phyloP scores from a whole-genome alignment of 2,888 invertebrate genomes.

The Leptura quadrifasciata region DNA sequence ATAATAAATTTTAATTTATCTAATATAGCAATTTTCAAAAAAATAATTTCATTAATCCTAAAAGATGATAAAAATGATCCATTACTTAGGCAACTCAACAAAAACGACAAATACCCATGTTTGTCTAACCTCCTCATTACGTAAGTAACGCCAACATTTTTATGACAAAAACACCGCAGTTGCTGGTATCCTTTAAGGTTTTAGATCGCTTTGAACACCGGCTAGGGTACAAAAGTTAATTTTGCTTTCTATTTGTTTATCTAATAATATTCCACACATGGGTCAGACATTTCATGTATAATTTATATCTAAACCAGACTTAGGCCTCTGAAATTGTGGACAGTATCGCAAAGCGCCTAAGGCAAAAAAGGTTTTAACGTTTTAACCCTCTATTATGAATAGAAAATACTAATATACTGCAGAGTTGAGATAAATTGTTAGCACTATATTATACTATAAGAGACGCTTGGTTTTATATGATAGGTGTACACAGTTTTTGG shows the following conservation, averaged over 20 bases:
- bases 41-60: too few relatives aligned
- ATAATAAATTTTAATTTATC: too few relatives aligned
- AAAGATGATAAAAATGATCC: too few relatives aligned
- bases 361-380: constrained; percentile 21
- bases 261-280: neutral
- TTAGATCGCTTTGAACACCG: neutral
- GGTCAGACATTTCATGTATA: constrained; percentile 15
- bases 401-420: neutral
- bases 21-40: too few relatives aligned
- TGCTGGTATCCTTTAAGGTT: neutral
- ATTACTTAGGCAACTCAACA: too few relatives aligned
- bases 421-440: neutral
- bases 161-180: neutral
- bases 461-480: neutral
- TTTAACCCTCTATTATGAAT: constrained; percentile 10
- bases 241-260: constrained; percentile 5
- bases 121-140: too few relatives aligned
- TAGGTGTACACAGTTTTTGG: neutral
- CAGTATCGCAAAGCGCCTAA: neutral
- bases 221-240: neutral
- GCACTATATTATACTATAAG: neutral
- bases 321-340: constrained; percentile 8
- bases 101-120: too few relatives aligned
- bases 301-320: constrained; percentile 12
- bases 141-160: too few relatives aligned